Percentiles rank a stretch among this genome's conserved stretches.
These are phyloP conservation scores for Elaeidobius kamerunicus DNA, from an alignment of 2,888 invertebrate species.

Conservation along the genomic window DNA sequence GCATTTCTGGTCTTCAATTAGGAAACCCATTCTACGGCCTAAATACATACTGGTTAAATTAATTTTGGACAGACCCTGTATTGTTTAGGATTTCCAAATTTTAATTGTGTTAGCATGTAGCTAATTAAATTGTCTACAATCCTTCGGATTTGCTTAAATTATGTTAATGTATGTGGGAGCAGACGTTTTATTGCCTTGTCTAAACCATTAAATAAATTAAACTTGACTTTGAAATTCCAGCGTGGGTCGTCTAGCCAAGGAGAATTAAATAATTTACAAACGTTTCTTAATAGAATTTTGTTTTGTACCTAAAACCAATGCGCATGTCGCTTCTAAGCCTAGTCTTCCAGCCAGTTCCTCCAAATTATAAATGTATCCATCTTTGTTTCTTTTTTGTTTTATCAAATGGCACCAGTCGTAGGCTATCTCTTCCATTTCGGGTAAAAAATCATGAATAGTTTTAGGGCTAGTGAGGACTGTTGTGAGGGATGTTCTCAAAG, in stretches of 20 bases:
- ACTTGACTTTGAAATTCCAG: slow-evolving; percentile 21
- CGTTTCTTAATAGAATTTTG: slow-evolving; percentile 7
- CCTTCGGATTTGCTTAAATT: no score
- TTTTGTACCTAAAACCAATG: slow-evolving; percentile 59
- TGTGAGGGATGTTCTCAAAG: slow-evolving; percentile 68
- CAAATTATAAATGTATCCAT: slow-evolving; percentile 58
- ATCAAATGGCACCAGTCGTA: slow-evolving; percentile 74
- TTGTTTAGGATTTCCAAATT: no score
- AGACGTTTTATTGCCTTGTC: slow-evolving; percentile 18
- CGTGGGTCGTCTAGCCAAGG: slow-evolving; percentile 14
- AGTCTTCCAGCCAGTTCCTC: slow-evolving; percentile 73
- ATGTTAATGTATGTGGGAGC: no score
- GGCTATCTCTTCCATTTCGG: slow-evolving; percentile 69
- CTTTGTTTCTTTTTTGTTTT: slow-evolving; percentile 52
- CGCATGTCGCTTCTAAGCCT: slow-evolving; percentile 79
- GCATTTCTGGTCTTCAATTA: slow-evolving; percentile 46
- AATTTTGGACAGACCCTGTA: no score
- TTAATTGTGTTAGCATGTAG: no score
- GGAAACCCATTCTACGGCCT: slow-evolving; percentile 75
- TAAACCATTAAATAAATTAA: slow-evolving; percentile 18
- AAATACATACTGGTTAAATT: no score
- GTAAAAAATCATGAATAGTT: slow-evolving; percentile 71
- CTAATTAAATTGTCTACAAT: no score
- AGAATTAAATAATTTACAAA: no score
- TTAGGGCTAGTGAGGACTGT: slow-evolving; percentile 72